phyloP scores from a whole-genome alignment of 2,797 vertebrate genomes.

The Gadopsis bispinosus region DNA sequence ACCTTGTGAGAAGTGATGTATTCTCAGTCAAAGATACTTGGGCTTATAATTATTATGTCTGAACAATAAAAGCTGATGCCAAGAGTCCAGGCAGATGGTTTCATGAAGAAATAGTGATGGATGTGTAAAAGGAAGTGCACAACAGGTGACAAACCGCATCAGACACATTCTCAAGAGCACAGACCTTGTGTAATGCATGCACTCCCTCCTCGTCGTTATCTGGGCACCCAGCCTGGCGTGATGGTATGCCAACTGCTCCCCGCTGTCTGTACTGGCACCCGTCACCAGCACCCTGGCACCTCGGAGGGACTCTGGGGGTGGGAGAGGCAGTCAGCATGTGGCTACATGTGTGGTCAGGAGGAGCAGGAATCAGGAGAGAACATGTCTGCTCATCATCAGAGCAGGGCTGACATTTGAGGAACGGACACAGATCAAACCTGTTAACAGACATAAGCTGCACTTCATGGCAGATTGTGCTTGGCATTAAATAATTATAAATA shows the following conservation, averaged over 20 bases:
- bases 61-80: conserved; percentile 35
- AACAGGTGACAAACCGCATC: conserved; percentile 69
- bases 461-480: conserved; percentile 39
- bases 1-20: conserved; percentile 23
- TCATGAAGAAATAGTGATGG: conserved; percentile 47
- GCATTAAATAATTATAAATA: conserved; percentile 39
- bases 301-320: conserved; percentile 72
- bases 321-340: conserved; percentile 63
- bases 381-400: conserved; percentile 50
- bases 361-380: conserved; percentile 46
- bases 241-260: conserved; percentile 88
- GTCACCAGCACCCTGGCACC: conserved; percentile 80
- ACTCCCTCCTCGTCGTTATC: conserved; percentile 82
- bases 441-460: conserved; percentile 45
- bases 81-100: conserved; percentile 52
- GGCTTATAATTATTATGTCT: conserved; percentile 29
- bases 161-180: conserved; percentile 60
- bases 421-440: conserved; percentile 24
- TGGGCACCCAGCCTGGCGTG: conserved; percentile 81
- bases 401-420: conserved; percentile 51
- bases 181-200: conserved; percentile 81
- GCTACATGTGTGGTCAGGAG: conserved; percentile 55
- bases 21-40: conserved; percentile 27
- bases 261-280: conserved; percentile 85
- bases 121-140: conserved; percentile 70